Evolutionary conservation across 2,888 invertebrate species (phyloP).

Genomic region (Hypercompe scribonia): DNA sequence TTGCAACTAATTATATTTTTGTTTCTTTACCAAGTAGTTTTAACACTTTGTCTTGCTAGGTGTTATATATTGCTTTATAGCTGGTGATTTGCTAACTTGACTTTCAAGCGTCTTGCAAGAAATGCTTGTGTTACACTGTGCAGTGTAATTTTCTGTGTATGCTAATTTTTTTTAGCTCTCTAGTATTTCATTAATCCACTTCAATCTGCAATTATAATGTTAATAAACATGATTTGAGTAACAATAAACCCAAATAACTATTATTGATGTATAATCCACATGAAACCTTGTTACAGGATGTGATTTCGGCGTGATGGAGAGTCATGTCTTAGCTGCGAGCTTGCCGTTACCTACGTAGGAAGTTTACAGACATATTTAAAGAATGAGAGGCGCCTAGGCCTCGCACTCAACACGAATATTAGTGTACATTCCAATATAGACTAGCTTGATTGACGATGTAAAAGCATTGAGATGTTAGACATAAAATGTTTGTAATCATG

Average conservation of each 20-base stretch:
- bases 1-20: no score
- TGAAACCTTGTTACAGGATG: conserved; percentile 49
- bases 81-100: neutral
- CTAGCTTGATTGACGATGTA: conserved; percentile 21
- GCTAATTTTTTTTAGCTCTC: neutral
- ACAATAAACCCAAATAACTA: neutral
- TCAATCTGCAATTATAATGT: neutral
- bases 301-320: conserved; percentile 26
- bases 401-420: conserved; percentile 39
- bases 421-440: conserved; percentile 65
- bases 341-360: conserved; percentile 50
- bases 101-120: neutral
- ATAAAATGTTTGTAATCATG: conserved; percentile 38
- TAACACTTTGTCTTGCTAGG: no score
- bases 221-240: neutral
- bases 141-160: neutral
- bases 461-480: conserved; percentile 32
- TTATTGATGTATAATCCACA: conserved; percentile 1
- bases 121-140: neutral
- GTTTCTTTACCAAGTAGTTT: no score
- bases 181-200: neutral
- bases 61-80: no score
- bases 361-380: conserved; percentile 17
- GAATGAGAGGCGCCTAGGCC: conserved; percentile 26
- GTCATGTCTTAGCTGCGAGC: conserved; percentile 39